Evolutionary conservation across 2,888 invertebrate species (phyloP).

Genomic region (Paralinhomoeus sp.): DNA sequence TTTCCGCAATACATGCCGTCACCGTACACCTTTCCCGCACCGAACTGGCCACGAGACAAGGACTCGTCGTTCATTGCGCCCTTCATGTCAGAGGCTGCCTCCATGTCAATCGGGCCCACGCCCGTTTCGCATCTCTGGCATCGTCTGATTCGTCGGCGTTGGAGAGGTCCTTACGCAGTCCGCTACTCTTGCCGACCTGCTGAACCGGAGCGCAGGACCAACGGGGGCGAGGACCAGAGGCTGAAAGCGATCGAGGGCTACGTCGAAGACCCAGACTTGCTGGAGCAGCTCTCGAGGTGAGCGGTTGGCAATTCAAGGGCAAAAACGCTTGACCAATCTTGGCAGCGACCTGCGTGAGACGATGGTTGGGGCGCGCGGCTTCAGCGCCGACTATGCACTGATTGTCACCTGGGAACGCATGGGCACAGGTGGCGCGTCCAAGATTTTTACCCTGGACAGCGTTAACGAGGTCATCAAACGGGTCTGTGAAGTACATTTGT

Average conservation of each 20-base stretch:
- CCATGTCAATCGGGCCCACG: too few species aligned
- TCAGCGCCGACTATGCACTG: slow-evolving; percentile 63
- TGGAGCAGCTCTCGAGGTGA: slow-evolving; percentile 10
- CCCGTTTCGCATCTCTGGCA: too few species aligned
- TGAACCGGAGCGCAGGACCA: too few species aligned
- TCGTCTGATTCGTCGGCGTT: too few species aligned
- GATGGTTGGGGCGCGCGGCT: slow-evolving; percentile 61
- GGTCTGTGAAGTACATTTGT: slow-evolving; percentile 1
- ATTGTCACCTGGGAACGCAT: slow-evolving; percentile 85
- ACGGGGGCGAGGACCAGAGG: slow-evolving; percentile 6
- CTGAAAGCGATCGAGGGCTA: slow-evolving; percentile 11
- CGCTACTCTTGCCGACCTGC: too few species aligned
- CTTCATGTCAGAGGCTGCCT: slow-evolving; percentile 4
- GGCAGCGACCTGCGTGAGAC: slow-evolving; percentile 41
- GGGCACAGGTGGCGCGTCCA: slow-evolving; percentile 39
- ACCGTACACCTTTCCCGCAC: slow-evolving; percentile 4
- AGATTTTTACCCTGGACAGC: slow-evolving; percentile 9
- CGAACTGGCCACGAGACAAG: slow-evolving; percentile 3
- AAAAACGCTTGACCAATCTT: too few species aligned
- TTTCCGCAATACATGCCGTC: slow-evolving; percentile 5
- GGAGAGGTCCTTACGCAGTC: too few species aligned
- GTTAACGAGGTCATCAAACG: slow-evolving; percentile 11
- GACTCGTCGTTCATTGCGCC: slow-evolving; percentile 6
- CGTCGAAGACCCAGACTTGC: slow-evolving; percentile 12
- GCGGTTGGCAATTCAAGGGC: not conserved